These are phyloP conservation scores for Drosophila orena DNA, from an alignment of 1,140 invertebrate genomes.

Conservation along the genomic window DNA sequence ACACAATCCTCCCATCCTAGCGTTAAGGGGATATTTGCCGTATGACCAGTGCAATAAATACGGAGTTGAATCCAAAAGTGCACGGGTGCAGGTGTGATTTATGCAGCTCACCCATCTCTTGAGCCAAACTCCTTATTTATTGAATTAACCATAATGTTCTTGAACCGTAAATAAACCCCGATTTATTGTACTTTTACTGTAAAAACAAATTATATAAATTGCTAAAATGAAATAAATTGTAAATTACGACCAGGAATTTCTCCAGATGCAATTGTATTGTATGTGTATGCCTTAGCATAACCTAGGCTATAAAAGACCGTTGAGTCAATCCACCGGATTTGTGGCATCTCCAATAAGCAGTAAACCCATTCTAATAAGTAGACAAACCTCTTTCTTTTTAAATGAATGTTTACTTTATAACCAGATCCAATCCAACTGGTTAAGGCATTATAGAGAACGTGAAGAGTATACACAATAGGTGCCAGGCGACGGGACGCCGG, in stretches of 20 bases:
- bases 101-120: too few relatives aligned
- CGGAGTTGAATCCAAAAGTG: neutral
- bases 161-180: neutral
- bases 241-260: neutral
- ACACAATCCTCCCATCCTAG: slow-evolving; percentile 16
- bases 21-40: slow-evolving; percentile 1
- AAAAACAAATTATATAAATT: slow-evolving; percentile 1
- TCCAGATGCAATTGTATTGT: too few relatives aligned
- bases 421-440: slow-evolving; percentile 46
- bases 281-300: too few relatives aligned
- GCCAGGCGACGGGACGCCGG: slow-evolving; percentile 13
- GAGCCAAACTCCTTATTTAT: too few relatives aligned
- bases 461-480: slow-evolving; percentile 51
- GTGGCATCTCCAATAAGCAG: neutral
- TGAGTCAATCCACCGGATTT: too few relatives aligned
- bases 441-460: slow-evolving; percentile 54
- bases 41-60: neutral
- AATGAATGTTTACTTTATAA: slow-evolving; percentile 48
- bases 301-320: too few relatives aligned
- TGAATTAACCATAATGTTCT: neutral
- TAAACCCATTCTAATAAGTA: neutral
- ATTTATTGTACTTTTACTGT: neutral
- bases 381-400: neutral
- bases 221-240: slow-evolving; percentile 26
- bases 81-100: too few relatives aligned